Percentiles rank a stretch among this genome's conserved stretches.
phyloP scores from a whole-genome alignment of 2,888 invertebrate species.

The Drosophila kanekoi region DNA sequence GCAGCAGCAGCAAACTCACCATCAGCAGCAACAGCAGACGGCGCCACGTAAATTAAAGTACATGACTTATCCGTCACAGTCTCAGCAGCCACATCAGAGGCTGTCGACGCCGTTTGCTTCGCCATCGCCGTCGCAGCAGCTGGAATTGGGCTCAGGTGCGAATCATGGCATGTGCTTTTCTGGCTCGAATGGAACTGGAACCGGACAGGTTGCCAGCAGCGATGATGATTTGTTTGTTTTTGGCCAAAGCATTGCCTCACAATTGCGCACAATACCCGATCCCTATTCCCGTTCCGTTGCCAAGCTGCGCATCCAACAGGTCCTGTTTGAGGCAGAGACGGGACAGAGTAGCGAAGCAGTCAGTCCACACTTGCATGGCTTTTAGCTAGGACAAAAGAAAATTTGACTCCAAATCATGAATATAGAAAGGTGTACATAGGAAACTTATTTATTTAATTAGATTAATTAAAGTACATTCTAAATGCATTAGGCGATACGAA shows the following conservation, averaged over 20 bases:
- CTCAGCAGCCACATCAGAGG: slow-evolving; percentile 19
- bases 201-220: slow-evolving; percentile 15
- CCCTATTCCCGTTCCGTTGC: slow-evolving; percentile 79
- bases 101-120: slow-evolving; percentile 40
- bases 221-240: slow-evolving; percentile 74
- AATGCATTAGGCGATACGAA: too few relatives aligned
- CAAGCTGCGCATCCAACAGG: slow-evolving; percentile 82
- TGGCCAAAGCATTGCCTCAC: slow-evolving; percentile 79
- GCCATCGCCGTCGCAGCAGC: slow-evolving; percentile 39
- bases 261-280: slow-evolving; percentile 74
- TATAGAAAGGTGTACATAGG: background rate
- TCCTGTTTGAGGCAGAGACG: slow-evolving; percentile 81
- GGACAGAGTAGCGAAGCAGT: slow-evolving; percentile 61
- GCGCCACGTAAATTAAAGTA: slow-evolving; percentile 39
- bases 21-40: slow-evolving; percentile 22
- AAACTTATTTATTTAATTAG: slow-evolving; percentile 12
- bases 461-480: background rate
- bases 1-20: slow-evolving; percentile 14
- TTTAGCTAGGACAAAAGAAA: slow-evolving; percentile 9
- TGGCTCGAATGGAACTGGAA: slow-evolving; percentile 16
- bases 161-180: slow-evolving; percentile 24
- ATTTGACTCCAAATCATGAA: background rate
- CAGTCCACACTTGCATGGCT: slow-evolving; percentile 40
- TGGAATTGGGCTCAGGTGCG: slow-evolving; percentile 19
- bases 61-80: slow-evolving; percentile 13